Base-by-base conservation (phyloP, 2,113 vertebrate species). In the Petroica traversi region DNA sequence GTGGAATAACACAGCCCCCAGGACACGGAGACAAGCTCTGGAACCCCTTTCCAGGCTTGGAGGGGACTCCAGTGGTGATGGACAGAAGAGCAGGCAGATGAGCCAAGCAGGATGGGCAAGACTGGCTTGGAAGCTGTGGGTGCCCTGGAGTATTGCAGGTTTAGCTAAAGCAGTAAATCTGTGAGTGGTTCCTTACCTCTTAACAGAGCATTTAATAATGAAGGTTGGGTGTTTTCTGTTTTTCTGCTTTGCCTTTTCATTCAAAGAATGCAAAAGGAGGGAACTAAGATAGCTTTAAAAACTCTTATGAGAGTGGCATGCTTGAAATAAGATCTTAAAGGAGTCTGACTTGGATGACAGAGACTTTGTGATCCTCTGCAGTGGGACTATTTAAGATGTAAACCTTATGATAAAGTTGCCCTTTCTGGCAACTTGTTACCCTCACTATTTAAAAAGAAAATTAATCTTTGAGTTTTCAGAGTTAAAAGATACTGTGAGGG, bases 391-490 rank as follows among this genome's bases (percentile, higher is more conserved):
- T 93, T 93, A 36, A 67, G 84, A 45, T 61, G 8, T 52, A 64
- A 92, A 59, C 36, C 3, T 89, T 68, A 54, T 8, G 25, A 92
- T 89, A 61, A 87, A 91, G 45, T n/a, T 78, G 34, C 33, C 49
- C 43, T 71, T 94, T 77, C 76, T 93, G 73, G 45, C 58, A 77
- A 69, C 51, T 71, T 55, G 68, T 79, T 92, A 88, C 76, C 63
- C 33, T 74, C 69, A 33, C 62, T 85, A 29, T 48, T 87, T 90
- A 71, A 91, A 92, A 91, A 79, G 59, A 80, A 71, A 88, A 86
- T 26, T 45, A 78, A 43, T 84, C 76, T 64, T 73, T 57, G 66
- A 75, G 43, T 73, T 85, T 78, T 75, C 66, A 71, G 63, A 63
- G 48, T 75, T 91, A 58, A 93, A 92, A 81, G 31, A 67, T 95